A percentile compares a stretch with the other conserved stretches of the same genome.
Conservation (phyloP, 2,888 invertebrate species). For the Drosophila limbata region DNA sequence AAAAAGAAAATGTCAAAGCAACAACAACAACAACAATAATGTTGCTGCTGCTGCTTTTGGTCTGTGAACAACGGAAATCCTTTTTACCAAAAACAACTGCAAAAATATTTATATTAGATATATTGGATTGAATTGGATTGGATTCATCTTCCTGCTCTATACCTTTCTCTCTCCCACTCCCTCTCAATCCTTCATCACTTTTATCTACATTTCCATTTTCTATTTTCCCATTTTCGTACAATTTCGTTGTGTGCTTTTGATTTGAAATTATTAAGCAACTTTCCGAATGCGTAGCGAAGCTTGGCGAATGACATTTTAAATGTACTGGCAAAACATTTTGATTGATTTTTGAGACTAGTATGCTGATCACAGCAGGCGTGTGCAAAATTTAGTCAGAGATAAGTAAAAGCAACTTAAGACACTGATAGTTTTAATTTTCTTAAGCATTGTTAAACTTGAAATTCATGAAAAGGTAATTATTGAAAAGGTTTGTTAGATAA, state of each 20-base stretch:
- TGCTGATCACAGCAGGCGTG: conserved; percentile 1
- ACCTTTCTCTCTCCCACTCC: background rate
- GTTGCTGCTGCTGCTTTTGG: conserved; percentile 16
- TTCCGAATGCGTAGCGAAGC: conserved; percentile 36
- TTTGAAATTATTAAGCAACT: conserved; percentile 51
- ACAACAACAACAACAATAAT: conserved; percentile 45
- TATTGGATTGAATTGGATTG: conserved; percentile 67
- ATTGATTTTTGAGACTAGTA: conserved; percentile 9
- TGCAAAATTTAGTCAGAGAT: background rate
- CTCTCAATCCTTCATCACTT: conserved; percentile 14
- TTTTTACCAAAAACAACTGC: conserved; percentile 75
- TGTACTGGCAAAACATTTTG: conserved; percentile 20
- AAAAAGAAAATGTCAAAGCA: conserved; percentile 68
- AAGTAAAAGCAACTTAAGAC: background rate
- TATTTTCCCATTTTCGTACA: conserved; percentile 24
- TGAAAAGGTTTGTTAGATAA: background rate
- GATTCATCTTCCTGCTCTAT: conserved; percentile 17
- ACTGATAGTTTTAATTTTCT: background rate
- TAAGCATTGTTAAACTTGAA: background rate
- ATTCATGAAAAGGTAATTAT: background rate
- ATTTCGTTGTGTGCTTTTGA: conserved; percentile 28
- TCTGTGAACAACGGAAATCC: conserved; percentile 73
- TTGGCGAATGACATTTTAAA: conserved; percentile 33
- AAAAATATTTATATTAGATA: conserved; percentile 80
- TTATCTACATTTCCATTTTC: conserved; percentile 33